These are phyloP conservation scores for Pediacus dermestoides DNA, from an alignment of 2,888 invertebrate species.

Conservation along the genomic window DNA sequence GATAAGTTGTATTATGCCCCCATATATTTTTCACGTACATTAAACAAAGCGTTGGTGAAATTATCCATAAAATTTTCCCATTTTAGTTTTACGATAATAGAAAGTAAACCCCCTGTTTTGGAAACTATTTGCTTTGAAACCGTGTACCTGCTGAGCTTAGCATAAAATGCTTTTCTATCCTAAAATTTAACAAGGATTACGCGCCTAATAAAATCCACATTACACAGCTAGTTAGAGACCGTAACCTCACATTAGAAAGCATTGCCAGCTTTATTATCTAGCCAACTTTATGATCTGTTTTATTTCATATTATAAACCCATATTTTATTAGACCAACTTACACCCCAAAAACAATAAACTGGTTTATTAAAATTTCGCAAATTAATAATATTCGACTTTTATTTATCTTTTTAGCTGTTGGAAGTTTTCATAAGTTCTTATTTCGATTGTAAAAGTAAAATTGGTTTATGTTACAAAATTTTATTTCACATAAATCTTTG, in stretches of 20 bases:
- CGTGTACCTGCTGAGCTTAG: constrained; percentile 19
- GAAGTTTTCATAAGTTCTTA: too few relatives aligned
- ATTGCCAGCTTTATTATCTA: constrained; percentile 19
- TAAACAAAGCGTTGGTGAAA: constrained; percentile 9
- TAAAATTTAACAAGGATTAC: constrained; percentile 43
- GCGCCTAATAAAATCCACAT: constrained; percentile 43
- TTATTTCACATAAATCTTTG: too few relatives aligned
- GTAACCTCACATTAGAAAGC: constrained; percentile 39
- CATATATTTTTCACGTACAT: too few relatives aligned
- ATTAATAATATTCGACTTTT: too few relatives aligned
- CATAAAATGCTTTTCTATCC: constrained; percentile 28
- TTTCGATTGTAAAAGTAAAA: too few relatives aligned
- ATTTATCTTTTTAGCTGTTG: too few relatives aligned
- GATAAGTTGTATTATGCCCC: too few relatives aligned
- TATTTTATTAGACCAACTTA: constrained; percentile 43
- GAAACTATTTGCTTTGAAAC: constrained; percentile 17
- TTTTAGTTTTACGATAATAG: constrained; percentile 29
- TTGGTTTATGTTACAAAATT: too few relatives aligned
- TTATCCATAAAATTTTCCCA: constrained; percentile 22
- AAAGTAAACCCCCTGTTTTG: constrained; percentile 19
- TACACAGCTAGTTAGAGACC: constrained; percentile 41
- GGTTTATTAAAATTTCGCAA: too few relatives aligned
- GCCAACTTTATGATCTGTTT: constrained; percentile 36
- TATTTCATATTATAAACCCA: constrained; percentile 38
- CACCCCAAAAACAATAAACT: too few relatives aligned